phyloP scores from a whole-genome alignment of 2,113 vertebrate genomes.

The Hemiscyllium ocellatum region DNA sequence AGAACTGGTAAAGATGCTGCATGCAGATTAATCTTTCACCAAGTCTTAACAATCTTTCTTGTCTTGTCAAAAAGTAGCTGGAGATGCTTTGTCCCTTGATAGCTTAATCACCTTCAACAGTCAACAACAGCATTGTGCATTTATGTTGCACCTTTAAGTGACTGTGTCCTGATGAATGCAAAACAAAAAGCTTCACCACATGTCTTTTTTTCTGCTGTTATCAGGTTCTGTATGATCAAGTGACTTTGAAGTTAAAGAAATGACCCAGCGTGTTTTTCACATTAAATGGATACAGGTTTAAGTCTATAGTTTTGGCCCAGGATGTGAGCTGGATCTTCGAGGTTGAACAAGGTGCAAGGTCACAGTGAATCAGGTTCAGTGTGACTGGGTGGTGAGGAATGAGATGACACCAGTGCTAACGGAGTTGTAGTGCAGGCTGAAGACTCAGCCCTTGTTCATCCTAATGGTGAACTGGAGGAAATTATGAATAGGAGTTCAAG shows the following conservation, averaged over 20 bases:
- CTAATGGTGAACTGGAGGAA: neutral
- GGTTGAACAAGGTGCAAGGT: neutral
- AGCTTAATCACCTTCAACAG: neutral
- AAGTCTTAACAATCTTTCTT: neutral
- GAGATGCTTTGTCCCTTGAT: neutral
- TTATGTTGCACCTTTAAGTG: neutral
- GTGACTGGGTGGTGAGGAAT: neutral
- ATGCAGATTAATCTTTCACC: neutral
- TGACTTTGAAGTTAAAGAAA: neutral
- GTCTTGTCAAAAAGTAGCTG: neutral
- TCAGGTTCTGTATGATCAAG: too few species aligned
- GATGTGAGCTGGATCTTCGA: neutral
- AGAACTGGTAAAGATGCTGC: neutral
- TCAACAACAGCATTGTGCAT: neutral
- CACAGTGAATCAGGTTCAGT: neutral
- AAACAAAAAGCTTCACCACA: too few species aligned
- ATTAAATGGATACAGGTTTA: neutral
- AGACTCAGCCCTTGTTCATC: neutral
- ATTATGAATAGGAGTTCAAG: neutral
- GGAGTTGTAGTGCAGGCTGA: neutral
- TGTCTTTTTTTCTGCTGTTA: too few species aligned
- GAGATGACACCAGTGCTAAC: neutral
- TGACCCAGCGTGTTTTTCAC: neutral
- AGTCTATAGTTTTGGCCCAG: neutral
- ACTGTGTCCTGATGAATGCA: too few species aligned